These are phyloP conservation scores for Auanema freiburgensis DNA, from an alignment of 2,888 invertebrate species.

Conservation along the genomic window DNA sequence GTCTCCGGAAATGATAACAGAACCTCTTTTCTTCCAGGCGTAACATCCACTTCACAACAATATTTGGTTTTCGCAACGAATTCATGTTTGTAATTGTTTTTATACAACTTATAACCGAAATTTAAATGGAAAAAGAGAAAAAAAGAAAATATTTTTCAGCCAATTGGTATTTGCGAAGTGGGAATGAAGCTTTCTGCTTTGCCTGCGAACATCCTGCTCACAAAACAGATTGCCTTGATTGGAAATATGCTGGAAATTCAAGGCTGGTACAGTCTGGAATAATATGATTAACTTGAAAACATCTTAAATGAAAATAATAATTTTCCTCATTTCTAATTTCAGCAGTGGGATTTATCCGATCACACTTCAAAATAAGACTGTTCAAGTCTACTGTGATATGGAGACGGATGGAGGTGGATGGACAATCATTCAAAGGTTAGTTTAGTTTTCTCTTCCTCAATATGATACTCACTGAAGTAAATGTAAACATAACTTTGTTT, in stretches of 20 bases:
- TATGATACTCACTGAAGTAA: no score
- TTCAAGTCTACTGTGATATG: constrained; percentile 38
- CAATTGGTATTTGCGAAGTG: constrained; percentile 3
- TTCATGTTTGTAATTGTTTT: no score
- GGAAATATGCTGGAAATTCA: constrained; percentile 32
- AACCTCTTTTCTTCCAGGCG: no score
- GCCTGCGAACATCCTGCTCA: constrained; percentile 27
- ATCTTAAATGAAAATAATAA: constrained; percentile 6
- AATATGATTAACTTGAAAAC: not conserved
- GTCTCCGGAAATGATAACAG: no score
- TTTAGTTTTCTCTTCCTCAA: not conserved
- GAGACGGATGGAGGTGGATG: constrained; percentile 32
- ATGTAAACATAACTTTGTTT: constrained; percentile 1
- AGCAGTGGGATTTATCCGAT: constrained; percentile 32
- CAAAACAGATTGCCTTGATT: constrained; percentile 37
- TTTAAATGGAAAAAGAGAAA: no score
- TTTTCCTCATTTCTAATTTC: constrained; percentile 9
- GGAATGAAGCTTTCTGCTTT: constrained; percentile 27
- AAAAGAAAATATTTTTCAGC: no score
- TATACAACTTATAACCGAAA: no score
- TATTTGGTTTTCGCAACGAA: no score
- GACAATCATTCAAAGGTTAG: constrained; percentile 33
- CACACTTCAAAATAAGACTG: constrained; percentile 21
- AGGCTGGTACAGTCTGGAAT: constrained; percentile 17
- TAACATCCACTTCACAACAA: no score